These are phyloP conservation scores for Caranx ignobilis DNA, from an alignment of 2,113 vertebrate genomes.

Conservation along the genomic window DNA sequence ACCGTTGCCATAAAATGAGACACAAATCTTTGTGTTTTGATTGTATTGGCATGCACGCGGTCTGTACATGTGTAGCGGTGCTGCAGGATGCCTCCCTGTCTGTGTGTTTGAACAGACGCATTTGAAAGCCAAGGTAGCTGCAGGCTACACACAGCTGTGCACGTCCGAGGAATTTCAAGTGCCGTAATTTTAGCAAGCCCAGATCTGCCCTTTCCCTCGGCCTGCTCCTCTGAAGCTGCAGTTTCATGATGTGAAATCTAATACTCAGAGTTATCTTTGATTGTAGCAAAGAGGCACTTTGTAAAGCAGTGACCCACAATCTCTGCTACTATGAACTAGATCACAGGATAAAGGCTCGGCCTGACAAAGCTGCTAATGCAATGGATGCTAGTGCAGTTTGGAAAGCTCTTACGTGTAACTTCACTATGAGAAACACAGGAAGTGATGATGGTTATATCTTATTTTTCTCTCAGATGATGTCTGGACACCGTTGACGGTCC, in stretches of 20 bases:
- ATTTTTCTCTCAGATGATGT: conserved; percentile 59
- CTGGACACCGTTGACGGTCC: conserved; percentile 78
- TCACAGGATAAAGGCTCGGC: background rate
- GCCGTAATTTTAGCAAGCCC: conserved; percentile 46
- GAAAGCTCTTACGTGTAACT: too few relatives aligned
- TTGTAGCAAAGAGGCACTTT: conserved; percentile 7
- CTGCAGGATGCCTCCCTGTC: conserved; percentile 15
- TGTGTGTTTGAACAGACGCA: background rate
- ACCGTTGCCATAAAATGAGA: conserved; percentile 1
- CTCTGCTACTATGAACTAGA: background rate
- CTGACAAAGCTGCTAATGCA: background rate
- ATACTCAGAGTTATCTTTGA: background rate
- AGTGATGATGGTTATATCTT: background rate
- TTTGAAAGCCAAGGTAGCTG: conserved; percentile 27
- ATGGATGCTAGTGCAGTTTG: too few relatives aligned
- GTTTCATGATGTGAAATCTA: background rate
- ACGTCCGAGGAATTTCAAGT: conserved; percentile 59
- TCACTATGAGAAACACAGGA: background rate
- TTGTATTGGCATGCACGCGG: conserved; percentile 2
- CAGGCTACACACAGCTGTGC: conserved; percentile 53
- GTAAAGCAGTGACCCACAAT: background rate
- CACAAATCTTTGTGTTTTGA: conserved; percentile 15
- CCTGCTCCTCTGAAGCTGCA: background rate
- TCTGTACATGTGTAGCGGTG: background rate
- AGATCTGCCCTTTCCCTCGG: conserved; percentile 50